Base-by-base conservation (phyloP, 2,797 vertebrate genomes). In the Spinibarbus caldwelli region DNA sequence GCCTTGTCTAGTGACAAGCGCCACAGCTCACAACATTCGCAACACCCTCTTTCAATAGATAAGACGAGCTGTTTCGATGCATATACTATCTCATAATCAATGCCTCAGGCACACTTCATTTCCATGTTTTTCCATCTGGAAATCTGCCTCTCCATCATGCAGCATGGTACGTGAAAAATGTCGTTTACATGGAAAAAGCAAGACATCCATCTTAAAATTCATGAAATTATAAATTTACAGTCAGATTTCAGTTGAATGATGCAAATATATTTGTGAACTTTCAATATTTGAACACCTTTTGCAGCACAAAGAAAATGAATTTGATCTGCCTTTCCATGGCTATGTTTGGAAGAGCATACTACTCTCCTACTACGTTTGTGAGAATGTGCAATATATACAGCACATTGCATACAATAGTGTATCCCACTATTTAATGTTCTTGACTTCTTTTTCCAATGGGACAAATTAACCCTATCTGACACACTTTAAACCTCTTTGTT, bases 61-160 rank as follows among this genome's bases (percentile, higher is more conserved):
- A 85, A 85, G 68, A 75, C 31, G 43, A 84, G 59, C 26, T 15
- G 11, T 71, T 80, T 68, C 6, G 4, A 62, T 29, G 66, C 79
- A 81, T 64, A 59, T 64, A 81, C 38, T 59, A 6, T 76, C 70
- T 47, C 8, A 77, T 76, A 86, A 78, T 72, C 26, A 75, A 67
- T 26, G 77, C 71, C 80, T 31, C 47, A 41, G 68, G 68, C 43
- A 21, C 34, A 52, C 70, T 78, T 85, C 26, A 83, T 79, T 79
- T 73, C 54, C 86, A 83, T 78, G 73, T 43, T 68, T 83, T 41
- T 36, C 64, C 64, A 80, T 85, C 82, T 82, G 66, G 78, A 82
- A 87, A 87, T 78, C 76, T 76, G 76, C 41, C 52, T 70, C 64
- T 78, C 72, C 54, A 77, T 73, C 76, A 43, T 72, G n/a, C 54